Evolutionary conservation across 2,888 invertebrate genomes (phyloP), one percentile per base, ranked within the genome.

Genomic region (Tanypteryx hageni): DNA sequence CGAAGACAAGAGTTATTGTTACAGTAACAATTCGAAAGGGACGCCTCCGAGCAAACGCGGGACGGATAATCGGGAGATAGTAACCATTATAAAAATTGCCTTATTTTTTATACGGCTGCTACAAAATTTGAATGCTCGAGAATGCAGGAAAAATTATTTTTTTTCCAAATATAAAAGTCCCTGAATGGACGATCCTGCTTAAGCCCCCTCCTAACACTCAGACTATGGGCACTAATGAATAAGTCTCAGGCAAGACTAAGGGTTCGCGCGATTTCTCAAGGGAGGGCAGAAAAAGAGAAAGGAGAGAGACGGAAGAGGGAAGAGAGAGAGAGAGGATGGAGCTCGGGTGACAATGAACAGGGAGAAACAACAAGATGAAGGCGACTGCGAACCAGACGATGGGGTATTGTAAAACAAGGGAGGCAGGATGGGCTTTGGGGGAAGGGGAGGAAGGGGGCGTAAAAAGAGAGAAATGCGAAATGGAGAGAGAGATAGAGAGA

Each of bases 291-390:
- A 44, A 44, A 44, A 14, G 27, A 44, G 13, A 11, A 44, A 10
- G 9, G 82, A n/a, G 11, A 44, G 83, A 57, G 56, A 18, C 7
- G 18, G 18, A 56, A 44, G 0, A 14, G 10, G 83, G 13, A 7
- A 4, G 64, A 11, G 5, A 11, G 0, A 0, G 8, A 11, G 64
- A 13, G 64, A 11, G 11, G 64, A n/a, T 16, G 10, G 11, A n/a
- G 8, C 0, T 16, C 56, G 61, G 86, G 27, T 7, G 31, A 68
- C 68, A n/a, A 68, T 68, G 68, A 68, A 11, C 68, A n/a, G 68
- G n/a, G 68, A 18, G 68, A 68, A 68, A 68, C 68, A 68, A 68
- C 68, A 68, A 68, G 68, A 68, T 68, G 68, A 68, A 68, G 68
- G 68, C 68, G 68, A 68, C n/a, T 68, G 1, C 9, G 22, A 68